phyloP scores from a whole-genome alignment of 1,140 invertebrate species.

The Ectropis grisescens region DNA sequence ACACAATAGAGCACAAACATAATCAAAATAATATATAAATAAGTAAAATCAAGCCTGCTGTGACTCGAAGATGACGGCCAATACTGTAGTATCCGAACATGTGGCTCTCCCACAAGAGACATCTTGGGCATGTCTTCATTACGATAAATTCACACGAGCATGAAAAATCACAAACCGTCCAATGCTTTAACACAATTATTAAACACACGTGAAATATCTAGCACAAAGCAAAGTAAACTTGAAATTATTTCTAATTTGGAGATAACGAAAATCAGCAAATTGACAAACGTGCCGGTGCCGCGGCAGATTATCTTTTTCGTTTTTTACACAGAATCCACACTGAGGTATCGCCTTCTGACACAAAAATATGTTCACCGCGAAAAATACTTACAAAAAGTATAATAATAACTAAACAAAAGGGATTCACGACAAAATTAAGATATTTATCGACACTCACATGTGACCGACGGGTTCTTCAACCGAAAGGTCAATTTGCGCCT shows the following conservation, averaged over 20 bases:
- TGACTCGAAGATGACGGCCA: constrained; percentile 10
- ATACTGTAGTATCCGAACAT: constrained; percentile 42
- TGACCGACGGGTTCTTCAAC: constrained; percentile 71
- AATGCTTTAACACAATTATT: constrained; percentile 12
- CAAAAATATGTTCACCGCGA: constrained; percentile 52
- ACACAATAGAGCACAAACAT: too few relatives aligned
- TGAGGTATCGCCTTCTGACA: constrained; percentile 34
- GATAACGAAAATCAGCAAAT: constrained; percentile 47
- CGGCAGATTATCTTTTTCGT: constrained; percentile 35
- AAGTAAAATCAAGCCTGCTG: constrained; percentile 9
- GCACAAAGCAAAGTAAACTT: constrained; percentile 21
- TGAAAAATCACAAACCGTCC: constrained; percentile 19
- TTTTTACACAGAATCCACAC: constrained; percentile 55
- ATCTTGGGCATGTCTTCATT: constrained; percentile 43
- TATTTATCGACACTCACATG: constrained; percentile 72
- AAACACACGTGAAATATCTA: constrained; percentile 19
- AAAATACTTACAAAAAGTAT: constrained; percentile 67
- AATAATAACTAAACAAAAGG: constrained; percentile 49
- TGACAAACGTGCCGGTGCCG: constrained; percentile 66
- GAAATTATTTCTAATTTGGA: constrained; percentile 28
- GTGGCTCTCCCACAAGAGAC: constrained; percentile 43
- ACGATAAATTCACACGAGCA: constrained; percentile 26
- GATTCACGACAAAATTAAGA: constrained; percentile 60
- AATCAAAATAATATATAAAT: too few relatives aligned
- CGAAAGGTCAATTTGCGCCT: constrained; percentile 71